Evolutionary conservation across 2,888 invertebrate species (phyloP), one percentile per base, ranked within the genome.

Genomic region (Lasioglossum pauxillum): DNA sequence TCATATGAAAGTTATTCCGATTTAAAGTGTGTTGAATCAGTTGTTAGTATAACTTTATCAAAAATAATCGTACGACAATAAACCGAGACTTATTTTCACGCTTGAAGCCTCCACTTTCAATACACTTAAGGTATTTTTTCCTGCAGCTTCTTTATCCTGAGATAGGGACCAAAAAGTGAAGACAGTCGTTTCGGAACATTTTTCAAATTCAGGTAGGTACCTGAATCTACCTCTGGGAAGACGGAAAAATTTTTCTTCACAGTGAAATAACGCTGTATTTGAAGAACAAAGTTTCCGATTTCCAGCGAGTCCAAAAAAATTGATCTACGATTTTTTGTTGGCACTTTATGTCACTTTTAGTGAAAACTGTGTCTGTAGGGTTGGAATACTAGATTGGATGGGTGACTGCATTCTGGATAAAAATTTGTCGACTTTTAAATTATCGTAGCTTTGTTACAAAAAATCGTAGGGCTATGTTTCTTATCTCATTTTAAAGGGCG

Each of bases 221-320:
- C n/a, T n/a, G n/a, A n/a, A n/a, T n/a, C n/a, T n/a, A 53, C 8
- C 23, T 23, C 8, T 23, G 53, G 8, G 8, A 53, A 23, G 3
- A 2, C 2, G 23, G 23, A 53, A 23, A 23, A 23, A 23, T 53
- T 53, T 53, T 23, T 53, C 0, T 8, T 2, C 2, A 2, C 2
- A 23, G 2, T 1, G 2, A 23, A 3, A 8, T 53, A 0, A 23
- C 0, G 0, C 0, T 23, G 53, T 0, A 1, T 23, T 23, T 23
- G 23, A 8, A 53, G 23, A 23, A 8, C 2, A 2, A 8, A 53
- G 8, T 23, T 53, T 53, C 23, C 53, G 53, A 23, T 53, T 53
- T 23, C 3, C 23, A 53, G 8, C 53, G 53, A 23, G 23, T 2
- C 8, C 0, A 8, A 8, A 8, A 53, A 53, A 2, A 53, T 53